A percentile compares a stretch with the other conserved stretches of the same genome.
These are phyloP conservation scores for Ceratoteleas bidentatus DNA, from an alignment of 1,140 invertebrate species.

Conservation along the genomic window DNA sequence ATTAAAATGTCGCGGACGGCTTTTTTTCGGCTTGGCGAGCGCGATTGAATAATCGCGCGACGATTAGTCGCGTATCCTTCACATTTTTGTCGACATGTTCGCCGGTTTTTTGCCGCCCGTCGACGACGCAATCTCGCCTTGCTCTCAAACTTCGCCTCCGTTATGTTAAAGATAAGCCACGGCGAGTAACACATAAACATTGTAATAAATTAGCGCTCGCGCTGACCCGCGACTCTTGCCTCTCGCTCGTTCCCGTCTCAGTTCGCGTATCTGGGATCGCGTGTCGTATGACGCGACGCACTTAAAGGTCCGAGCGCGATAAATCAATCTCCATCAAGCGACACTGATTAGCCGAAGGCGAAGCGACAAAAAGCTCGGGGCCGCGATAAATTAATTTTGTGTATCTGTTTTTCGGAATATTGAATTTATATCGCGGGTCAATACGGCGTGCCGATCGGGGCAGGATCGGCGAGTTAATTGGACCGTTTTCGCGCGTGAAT, in stretches of 20 bases:
- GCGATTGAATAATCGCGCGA: too few species aligned
- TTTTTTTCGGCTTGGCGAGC: too few species aligned
- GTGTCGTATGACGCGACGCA: constrained; percentile 71
- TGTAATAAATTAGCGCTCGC: too few species aligned
- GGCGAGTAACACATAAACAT: too few species aligned
- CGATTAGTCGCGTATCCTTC: too few species aligned
- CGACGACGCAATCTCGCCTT: too few species aligned
- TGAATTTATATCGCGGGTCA: constrained; percentile 41
- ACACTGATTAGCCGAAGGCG: constrained; percentile 26
- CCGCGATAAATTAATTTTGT: constrained; percentile 35
- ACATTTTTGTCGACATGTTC: too few species aligned
- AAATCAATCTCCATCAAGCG: constrained; percentile 59
- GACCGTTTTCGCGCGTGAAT: background rate
- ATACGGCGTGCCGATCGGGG: constrained; percentile 1
- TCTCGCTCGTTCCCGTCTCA: constrained; percentile 70
- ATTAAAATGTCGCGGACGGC: too few species aligned
- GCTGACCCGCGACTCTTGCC: constrained; percentile 79
- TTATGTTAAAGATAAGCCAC: too few species aligned
- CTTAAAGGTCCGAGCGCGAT: constrained; percentile 65
- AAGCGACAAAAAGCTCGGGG: background rate
- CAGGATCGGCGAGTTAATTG: background rate
- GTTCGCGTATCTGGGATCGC: constrained; percentile 67
- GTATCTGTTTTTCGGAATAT: constrained; percentile 47
- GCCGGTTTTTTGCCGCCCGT: too few species aligned
- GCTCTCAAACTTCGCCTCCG: too few species aligned